Base-by-base conservation (phyloP, 1,140 invertebrate species). In the Sminthurinus signatus region DNA sequence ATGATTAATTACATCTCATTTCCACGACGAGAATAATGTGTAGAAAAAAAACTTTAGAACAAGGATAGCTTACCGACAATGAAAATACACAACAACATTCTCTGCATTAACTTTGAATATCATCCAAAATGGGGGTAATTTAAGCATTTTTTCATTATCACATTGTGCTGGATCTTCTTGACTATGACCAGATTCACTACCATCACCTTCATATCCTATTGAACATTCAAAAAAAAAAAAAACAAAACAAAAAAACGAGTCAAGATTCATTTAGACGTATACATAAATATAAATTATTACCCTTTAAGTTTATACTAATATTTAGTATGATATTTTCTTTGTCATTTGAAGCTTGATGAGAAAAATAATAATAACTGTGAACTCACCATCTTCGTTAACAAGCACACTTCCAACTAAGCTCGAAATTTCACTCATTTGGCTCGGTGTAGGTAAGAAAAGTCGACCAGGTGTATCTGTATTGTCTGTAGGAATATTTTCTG, bases 101-200 rank as follows among this genome's bases (percentile, higher is more conserved):
- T 82, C 80, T 44, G 76, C 73, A 60, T 81, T 79, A 17, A 89
- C 78, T 64, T 80, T 80, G 69, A 88, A 76, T 52, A 89, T 85
- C 1, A 89, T 76, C 88, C 88, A 90, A 75, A 89, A 89, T 72
- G 86, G 84, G 0, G 86, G 86, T n/a, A 87, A 72, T 21, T 75
- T 68, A 25, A 32, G 55, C n/a, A n/a, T n/a, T n/a, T n/a, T n/a
- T n/a, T n/a, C n/a, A n/a, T n/a, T n/a, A n/a, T n/a, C n/a, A n/a
- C n/a, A n/a, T 21, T 19, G 52, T 10, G 15, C 19, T 59, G 5
- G 17, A 51, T 54, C 10, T 60, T 55, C 55, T 12, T 57, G 43
- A 43, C 52, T 42, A 1, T 83, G 70, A 57, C 82, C 80, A 55
- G 78, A 78, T 62, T 85, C 82, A 77, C 82, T 84, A 42, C 82